A percentile compares a stretch with the other conserved stretches of the same genome.
These are phyloP conservation scores for Lates japonicus DNA, from an alignment of 2,797 vertebrate species.

Conservation along the genomic window DNA sequence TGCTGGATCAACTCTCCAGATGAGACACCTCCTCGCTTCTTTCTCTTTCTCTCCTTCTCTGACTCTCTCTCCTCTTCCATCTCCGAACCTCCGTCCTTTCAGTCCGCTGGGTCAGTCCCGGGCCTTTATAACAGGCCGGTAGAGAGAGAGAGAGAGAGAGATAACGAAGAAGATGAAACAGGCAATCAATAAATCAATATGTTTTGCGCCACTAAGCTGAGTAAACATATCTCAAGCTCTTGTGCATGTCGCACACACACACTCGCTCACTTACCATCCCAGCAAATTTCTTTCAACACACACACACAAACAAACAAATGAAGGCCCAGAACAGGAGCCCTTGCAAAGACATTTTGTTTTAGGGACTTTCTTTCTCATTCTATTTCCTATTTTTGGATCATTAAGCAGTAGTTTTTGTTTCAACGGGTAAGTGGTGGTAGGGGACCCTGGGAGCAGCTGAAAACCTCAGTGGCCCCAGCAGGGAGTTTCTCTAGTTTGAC, in stretches of 20 bases:
- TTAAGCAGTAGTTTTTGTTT: slow-evolving; percentile 91
- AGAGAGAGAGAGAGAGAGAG: slow-evolving; percentile 62
- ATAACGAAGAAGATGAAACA: slow-evolving; percentile 82
- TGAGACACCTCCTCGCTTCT: slow-evolving; percentile 67
- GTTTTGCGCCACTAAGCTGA: slow-evolving; percentile 86
- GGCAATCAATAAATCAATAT: slow-evolving; percentile 89
- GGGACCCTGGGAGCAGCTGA: slow-evolving; percentile 80
- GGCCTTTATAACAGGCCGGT: slow-evolving; percentile 76
- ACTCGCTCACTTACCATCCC: slow-evolving; percentile 70
- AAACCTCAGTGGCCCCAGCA: slow-evolving; percentile 84
- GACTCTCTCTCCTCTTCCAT: slow-evolving; percentile 64
- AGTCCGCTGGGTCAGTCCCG: slow-evolving; percentile 74
- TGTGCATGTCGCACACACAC: slow-evolving; percentile 58
- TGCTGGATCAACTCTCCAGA: slow-evolving; percentile 76
- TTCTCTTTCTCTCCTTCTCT: slow-evolving; percentile 56
- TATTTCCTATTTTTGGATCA: slow-evolving; percentile 90
- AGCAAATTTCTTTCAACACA: slow-evolving; percentile 72
- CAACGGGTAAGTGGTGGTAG: slow-evolving; percentile 86
- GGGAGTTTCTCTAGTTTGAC: slow-evolving; percentile 85
- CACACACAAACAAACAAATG: slow-evolving; percentile 77
- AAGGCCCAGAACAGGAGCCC: slow-evolving; percentile 82
- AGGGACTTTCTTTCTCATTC: slow-evolving; percentile 84
- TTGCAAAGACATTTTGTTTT: slow-evolving; percentile 89
- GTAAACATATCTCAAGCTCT: slow-evolving; percentile 81
- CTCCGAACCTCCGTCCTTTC: slow-evolving; percentile 58